phyloP scores from a whole-genome alignment of 1,140 invertebrate genomes.

The Ceratoteleas bidentatus region DNA sequence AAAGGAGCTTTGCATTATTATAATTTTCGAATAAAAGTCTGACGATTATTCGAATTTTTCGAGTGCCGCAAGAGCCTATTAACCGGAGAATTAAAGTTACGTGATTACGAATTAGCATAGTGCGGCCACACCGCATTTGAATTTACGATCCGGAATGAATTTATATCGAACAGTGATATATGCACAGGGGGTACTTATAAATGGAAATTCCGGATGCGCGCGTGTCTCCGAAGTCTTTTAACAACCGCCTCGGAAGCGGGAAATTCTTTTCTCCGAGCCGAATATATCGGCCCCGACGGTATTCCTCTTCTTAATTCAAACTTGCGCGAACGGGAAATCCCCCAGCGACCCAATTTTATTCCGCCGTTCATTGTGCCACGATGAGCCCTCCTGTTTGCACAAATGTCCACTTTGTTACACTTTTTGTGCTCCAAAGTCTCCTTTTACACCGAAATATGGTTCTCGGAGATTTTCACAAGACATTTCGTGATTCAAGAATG shows the following conservation, averaged over 20 bases:
- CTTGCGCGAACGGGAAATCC: constrained; percentile 51
- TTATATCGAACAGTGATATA: constrained; percentile 44
- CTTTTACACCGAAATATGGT: too few relatives aligned
- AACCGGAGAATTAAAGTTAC: too few relatives aligned
- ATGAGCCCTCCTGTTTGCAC: constrained; percentile 25
- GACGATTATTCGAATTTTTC: too few relatives aligned
- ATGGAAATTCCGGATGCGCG: constrained; percentile 38
- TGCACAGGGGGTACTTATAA: constrained; percentile 38
- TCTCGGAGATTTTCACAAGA: too few relatives aligned
- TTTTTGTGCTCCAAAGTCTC: constrained; percentile 30
- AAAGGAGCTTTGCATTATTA: too few relatives aligned
- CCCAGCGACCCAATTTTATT: constrained; percentile 54
- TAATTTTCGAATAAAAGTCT: too few relatives aligned
- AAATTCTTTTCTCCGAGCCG: constrained; percentile 12
- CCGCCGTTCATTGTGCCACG: constrained; percentile 30
- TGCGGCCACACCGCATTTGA: constrained; percentile 11
- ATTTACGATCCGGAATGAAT: constrained; percentile 39
- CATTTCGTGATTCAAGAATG: too few relatives aligned
- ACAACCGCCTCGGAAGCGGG: constrained; percentile 14
- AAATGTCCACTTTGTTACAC: constrained; percentile 36
- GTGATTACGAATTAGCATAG: too few relatives aligned
- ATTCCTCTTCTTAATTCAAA: constrained; percentile 56
- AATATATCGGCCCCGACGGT: constrained; percentile 42
- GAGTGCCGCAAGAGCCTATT: background rate
- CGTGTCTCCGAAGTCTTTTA: constrained; percentile 37